Evolutionary conservation across 2,113 vertebrate species (phyloP), one percentile per base, ranked within the genome.

Genomic region (Proterorhinus semilunaris): DNA sequence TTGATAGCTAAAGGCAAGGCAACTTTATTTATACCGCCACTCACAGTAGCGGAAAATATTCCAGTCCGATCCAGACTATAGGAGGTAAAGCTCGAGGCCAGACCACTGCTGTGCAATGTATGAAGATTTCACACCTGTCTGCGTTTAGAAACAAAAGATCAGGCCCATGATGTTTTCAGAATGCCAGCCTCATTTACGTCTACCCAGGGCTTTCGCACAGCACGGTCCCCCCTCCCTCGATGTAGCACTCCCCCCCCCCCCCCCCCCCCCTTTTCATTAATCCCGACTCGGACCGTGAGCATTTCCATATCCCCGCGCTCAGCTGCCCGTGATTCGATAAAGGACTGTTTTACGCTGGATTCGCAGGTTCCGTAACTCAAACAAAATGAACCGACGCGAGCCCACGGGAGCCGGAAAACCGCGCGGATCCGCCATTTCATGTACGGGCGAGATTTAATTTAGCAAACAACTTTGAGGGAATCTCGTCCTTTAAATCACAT

Each of bases 271-370:
- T 52, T 66, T 50, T 52, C 63, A 77, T 75, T 72, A 70, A 79
- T 76, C 73, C 59, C 10, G 43, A 36, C 59, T 77, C 42, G 59
- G 74, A 53, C 69, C 66, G 51, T 63, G 63, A 75, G 7, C 21
- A 80, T 75, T 82, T 81, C 65, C 69, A 69, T 71, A 72, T 72
- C 36, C 50, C 75, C 27, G 48, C 45, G 51, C 43, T 58, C 46
- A 63, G 65, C 72, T 72, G 58, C 66, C 27, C 52, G 57, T 62
- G 69, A 74, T 75, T 66, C 62, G 65, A 88, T 82, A 70, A 67
- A 66, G 64, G 75, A 62, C 15, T 69, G 47, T 73, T 75, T 79
- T 72, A 44, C 2, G 1, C 53, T 16, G 49, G 68, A 79, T 83
- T 76, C 81, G 59, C 62, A 50, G 42, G 44, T 43, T 78, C 43